phyloP scores from a whole-genome alignment of 1,140 invertebrate genomes.

The Atopsyche davidsoni region DNA sequence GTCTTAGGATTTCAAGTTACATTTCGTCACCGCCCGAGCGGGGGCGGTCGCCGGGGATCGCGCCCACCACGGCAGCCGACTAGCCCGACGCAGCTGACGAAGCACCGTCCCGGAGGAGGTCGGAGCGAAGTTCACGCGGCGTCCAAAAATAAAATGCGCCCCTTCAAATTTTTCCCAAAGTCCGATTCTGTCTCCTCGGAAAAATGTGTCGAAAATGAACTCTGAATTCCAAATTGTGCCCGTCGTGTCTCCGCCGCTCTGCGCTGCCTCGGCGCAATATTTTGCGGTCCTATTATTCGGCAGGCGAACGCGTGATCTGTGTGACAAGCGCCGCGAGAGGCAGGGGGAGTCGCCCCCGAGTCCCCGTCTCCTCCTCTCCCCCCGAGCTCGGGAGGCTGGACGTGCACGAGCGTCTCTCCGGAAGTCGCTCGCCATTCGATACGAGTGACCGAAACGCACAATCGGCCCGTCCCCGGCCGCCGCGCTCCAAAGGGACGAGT shows the following conservation, averaged over 20 bases:
- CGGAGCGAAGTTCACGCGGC: no score
- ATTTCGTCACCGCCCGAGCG: no score
- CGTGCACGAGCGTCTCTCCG: not conserved
- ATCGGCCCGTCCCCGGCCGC: no score
- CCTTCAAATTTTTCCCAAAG: constrained; percentile 31
- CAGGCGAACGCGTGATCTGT: constrained; percentile 24
- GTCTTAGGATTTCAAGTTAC: no score
- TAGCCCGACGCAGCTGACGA: no score
- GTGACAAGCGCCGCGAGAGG: constrained; percentile 20
- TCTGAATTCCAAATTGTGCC: constrained; percentile 28
- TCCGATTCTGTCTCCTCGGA: constrained; percentile 23
- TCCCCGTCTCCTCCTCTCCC: constrained; percentile 7
- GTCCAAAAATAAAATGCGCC: constrained; percentile 21
- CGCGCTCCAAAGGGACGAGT: no score
- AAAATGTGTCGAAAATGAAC: constrained; percentile 31
- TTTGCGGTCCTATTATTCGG: constrained; percentile 29
- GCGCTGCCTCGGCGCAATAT: constrained; percentile 16
- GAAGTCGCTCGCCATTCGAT: not conserved
- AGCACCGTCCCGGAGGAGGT: no score
- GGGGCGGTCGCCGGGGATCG: no score
- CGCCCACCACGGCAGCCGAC: no score
- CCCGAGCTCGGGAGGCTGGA: not conserved
- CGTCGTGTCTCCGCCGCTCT: not conserved
- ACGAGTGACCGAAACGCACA: no score
- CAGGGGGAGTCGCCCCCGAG: no score